Conservation (phyloP, 2,113 vertebrate species). For the Haplotaxodon microlepis region DNA sequence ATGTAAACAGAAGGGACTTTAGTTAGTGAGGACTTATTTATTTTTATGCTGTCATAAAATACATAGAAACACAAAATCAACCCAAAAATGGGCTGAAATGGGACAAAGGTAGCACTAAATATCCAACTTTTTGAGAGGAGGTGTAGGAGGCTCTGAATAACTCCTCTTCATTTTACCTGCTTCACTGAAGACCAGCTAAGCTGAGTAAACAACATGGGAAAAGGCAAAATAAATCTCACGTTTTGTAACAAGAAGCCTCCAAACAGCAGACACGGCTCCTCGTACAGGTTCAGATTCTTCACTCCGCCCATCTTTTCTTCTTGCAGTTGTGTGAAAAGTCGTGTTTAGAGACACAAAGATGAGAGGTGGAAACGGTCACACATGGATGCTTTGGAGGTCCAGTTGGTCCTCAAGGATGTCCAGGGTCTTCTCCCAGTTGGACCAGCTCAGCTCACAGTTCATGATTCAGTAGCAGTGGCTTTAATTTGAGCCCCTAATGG, state of each 20-base stretch:
- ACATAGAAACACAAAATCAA: not conserved
- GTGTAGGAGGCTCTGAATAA: not conserved
- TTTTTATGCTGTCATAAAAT: not conserved
- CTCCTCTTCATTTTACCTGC: not conserved
- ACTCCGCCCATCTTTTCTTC: not conserved
- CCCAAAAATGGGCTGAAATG: not conserved
- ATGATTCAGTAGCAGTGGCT: not conserved
- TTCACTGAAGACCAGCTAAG: not conserved
- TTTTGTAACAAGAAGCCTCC: not conserved
- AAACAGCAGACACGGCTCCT: not conserved
- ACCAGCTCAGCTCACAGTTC: not conserved
- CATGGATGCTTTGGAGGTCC: not conserved
- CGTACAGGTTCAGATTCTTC: not conserved
- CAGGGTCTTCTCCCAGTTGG: not conserved
- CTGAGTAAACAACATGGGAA: not conserved
- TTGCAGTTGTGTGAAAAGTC: not conserved
- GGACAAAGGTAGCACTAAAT: not conserved
- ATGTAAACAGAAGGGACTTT: not conserved
- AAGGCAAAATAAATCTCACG: not conserved
- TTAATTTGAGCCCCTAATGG: not conserved
- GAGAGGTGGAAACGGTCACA: not conserved
- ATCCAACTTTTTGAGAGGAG: not conserved
- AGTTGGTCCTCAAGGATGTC: not conserved
- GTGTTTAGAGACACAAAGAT: not conserved
- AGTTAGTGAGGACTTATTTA: not conserved